Conservation (phyloP, 2,113 vertebrate species). For the Dermatemys mawii region DNA sequence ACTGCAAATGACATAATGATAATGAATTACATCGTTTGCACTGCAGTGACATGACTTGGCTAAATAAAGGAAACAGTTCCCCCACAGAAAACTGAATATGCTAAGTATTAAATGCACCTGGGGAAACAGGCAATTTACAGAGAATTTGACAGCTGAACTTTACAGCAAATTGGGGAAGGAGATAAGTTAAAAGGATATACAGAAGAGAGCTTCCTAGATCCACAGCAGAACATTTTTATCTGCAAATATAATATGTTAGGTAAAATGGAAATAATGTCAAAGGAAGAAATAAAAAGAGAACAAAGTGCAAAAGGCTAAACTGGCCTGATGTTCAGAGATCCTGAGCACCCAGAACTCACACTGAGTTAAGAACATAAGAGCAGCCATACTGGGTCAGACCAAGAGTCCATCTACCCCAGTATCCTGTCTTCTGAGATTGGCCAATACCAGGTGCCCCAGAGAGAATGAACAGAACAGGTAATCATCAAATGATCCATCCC, state of each 20-base stretch:
- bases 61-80: conserved; percentile 26
- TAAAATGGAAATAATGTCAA: not conserved
- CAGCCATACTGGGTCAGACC: too few species aligned
- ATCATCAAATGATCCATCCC: too few species aligned
- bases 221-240: not conserved
- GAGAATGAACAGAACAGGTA: too few species aligned
- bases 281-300: not conserved
- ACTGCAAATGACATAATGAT: conserved; percentile 18
- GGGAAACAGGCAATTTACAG: not conserved
- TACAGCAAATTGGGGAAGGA: not conserved
- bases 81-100: not conserved
- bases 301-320: not conserved
- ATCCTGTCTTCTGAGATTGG: too few species aligned
- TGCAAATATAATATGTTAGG: not conserved
- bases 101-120: not conserved
- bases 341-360: not conserved
- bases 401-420: too few species aligned
- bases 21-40: conserved; percentile 41
- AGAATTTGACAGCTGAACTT: conserved; percentile 21
- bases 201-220: not conserved
- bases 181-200: not conserved
- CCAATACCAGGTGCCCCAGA: too few species aligned
- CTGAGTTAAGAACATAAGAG: too few species aligned
- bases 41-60: not conserved
- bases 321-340: not conserved